These are phyloP conservation scores for Nasonia giraulti DNA, from an alignment of 1,140 invertebrate genomes.

Conservation along the genomic window DNA sequence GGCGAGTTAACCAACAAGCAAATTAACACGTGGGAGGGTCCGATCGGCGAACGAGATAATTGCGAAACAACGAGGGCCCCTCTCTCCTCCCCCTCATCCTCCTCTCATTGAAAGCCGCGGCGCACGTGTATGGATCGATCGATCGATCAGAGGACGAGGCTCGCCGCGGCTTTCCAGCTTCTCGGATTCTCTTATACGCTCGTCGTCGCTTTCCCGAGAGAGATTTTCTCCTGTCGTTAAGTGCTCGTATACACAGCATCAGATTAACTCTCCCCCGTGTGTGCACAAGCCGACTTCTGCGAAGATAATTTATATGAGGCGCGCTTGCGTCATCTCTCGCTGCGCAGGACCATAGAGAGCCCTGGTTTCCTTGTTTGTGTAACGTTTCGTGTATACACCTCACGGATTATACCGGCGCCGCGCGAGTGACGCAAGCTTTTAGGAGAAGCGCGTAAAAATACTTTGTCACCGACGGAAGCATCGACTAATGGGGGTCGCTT, in stretches of 20 bases:
- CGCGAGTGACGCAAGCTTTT: background rate
- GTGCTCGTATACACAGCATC: slow-evolving; percentile 2
- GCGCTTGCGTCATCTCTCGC: background rate
- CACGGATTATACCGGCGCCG: no score
- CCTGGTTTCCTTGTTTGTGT: background rate
- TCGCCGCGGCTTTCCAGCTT: slow-evolving; percentile 43
- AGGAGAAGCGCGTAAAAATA: slow-evolving; percentile 9
- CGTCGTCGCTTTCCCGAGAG: background rate
- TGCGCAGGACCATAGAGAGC: background rate
- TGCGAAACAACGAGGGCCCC: slow-evolving; percentile 57
- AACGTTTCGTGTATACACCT: background rate
- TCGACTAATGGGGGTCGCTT: background rate
- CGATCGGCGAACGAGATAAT: slow-evolving; percentile 70
- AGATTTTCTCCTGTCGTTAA: background rate
- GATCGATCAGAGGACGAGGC: slow-evolving; percentile 35
- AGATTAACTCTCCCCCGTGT: slow-evolving; percentile 16
- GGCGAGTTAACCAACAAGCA: slow-evolving; percentile 73
- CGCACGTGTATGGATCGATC: slow-evolving; percentile 54
- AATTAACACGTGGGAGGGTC: slow-evolving; percentile 73
- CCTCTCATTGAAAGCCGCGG: slow-evolving; percentile 33
- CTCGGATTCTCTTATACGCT: slow-evolving; percentile 30
- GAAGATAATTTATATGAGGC: slow-evolving; percentile 41
- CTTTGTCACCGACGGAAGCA: background rate
- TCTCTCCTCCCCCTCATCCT: background rate
- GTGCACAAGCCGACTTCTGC: background rate